Evolutionary conservation across 2,113 vertebrate genomes (phyloP).

Genomic region (Boulengeromyrus knoepffleri): DNA sequence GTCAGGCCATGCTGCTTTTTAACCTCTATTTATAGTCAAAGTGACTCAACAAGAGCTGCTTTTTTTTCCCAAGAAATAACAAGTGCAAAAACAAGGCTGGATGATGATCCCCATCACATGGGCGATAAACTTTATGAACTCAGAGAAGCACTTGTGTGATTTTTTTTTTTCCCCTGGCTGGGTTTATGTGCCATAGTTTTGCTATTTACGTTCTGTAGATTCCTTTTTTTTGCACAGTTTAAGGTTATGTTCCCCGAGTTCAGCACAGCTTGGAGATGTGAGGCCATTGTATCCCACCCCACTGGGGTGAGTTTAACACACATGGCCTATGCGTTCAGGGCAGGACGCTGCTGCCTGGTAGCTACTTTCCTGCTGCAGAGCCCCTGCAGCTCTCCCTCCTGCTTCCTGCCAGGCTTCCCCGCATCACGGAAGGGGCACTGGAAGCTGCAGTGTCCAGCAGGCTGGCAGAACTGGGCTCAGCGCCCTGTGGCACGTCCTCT

Average conservation of each 20-base stretch:
- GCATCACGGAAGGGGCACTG: not conserved
- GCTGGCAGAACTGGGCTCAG: not conserved
- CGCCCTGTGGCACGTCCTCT: not conserved
- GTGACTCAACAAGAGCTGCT: constrained; percentile 7
- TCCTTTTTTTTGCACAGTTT: not conserved
- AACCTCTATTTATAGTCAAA: constrained; percentile 8
- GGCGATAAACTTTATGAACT: not conserved
- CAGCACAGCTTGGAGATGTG: not conserved
- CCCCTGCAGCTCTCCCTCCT: not conserved
- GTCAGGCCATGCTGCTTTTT: not conserved
- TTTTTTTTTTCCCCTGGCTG: not conserved
- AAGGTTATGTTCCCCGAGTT: not conserved
- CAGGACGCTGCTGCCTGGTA: not conserved
- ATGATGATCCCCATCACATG: not conserved
- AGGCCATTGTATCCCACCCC: not conserved
- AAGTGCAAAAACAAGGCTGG: not conserved
- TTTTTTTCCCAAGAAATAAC: constrained; percentile 9
- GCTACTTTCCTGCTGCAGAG: not conserved
- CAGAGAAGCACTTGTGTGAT: not conserved
- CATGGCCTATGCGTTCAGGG: not conserved
- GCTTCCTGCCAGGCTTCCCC: not conserved
- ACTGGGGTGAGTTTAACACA: not conserved
- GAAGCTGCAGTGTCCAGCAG: not conserved
- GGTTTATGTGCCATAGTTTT: not conserved
- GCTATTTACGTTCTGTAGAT: not conserved